Base-by-base conservation (phyloP, 2,797 vertebrate species). In the Coracias cyanogaster region DNA sequence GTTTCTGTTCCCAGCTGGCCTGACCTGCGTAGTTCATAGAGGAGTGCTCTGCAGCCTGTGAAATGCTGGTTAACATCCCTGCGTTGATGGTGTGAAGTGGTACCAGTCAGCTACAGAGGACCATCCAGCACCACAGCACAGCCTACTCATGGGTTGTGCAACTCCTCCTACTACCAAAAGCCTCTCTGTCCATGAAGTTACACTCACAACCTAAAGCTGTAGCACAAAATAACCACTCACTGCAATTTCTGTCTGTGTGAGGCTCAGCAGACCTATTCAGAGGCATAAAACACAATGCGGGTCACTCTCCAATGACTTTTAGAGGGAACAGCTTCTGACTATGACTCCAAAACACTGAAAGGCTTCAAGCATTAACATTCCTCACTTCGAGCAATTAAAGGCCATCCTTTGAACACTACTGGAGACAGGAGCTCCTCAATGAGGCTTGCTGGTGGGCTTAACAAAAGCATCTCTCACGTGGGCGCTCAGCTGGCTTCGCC, bases 1-100 rank as follows among this genome's bases (percentile, higher is more conserved):
- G 79, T 39, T 19, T 24, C 72, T 1, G 2, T 39, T 43, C 64
- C 65, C n/a, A 22, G 39, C 55, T 43, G 22, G 28, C 18, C 64
- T 54, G 55, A 78, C 1, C 1, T 4, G 37, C 48, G 60, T n/a
- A 24, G 33, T 17, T 71, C 0, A 0, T 3, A 21, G 29, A 41
- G 39, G n/a, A 64, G 58, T 49, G 64, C 45, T 80, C 45, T 83
- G 49, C 64, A 79, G 57, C 7, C 16, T 26, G 54, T 7, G 39
- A 29, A 18, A 65, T 0, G 0, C 35, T 31, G 57, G 4, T 73
- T 73, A 4, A 31, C 54, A 28, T 12, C 51, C 1, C 1, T 2
- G 29, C 31, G 4, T 2, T 20, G 65, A 46, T 3, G 29, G 65
- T 3, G 31, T 4, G 6, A 35, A 64, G 55, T 2, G 57, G 12